A percentile compares a stretch with the other conserved stretches of the same genome.
These are phyloP conservation scores for Poecilia velifera DNA, from an alignment of 2,797 vertebrate species.

Conservation along the genomic window DNA sequence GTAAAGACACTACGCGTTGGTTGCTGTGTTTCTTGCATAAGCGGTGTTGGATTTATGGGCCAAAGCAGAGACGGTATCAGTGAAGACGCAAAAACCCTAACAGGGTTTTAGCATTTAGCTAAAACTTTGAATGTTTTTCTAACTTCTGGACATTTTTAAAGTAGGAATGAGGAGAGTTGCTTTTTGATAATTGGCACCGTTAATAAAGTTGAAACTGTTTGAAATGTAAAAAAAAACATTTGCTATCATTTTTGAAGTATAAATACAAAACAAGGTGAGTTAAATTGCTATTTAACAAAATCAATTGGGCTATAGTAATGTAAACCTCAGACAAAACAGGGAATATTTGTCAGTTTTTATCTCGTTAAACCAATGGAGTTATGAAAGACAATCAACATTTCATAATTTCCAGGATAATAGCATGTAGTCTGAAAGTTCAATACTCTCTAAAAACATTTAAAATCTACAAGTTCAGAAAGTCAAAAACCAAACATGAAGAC, in stretches of 20 bases:
- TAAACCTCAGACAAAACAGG: not conserved
- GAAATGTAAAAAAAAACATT: not conserved
- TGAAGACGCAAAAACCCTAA: too few species aligned
- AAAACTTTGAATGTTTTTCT: not conserved
- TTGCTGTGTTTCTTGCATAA: not conserved
- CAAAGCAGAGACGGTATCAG: not conserved
- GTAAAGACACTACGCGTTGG: constrained; percentile 32
- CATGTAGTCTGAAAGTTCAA: not conserved
- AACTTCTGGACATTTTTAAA: not conserved
- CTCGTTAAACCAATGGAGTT: not conserved
- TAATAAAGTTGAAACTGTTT: not conserved
- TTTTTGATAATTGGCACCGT: too few species aligned
- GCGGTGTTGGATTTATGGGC: not conserved
- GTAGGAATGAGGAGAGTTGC: not conserved
- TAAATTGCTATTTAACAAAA: not conserved
- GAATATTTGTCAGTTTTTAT: not conserved
- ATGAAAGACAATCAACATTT: not conserved
- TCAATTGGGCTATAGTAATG: not conserved
- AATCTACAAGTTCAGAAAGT: too few species aligned
- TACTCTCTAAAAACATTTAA: too few species aligned
- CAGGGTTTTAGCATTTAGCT: not conserved
- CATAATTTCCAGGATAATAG: not conserved
- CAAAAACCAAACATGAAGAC: not conserved
- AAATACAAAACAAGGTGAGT: not conserved
- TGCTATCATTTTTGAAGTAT: not conserved